Conservation (phyloP, 2,113 vertebrate genomes). For the Sturnira hondurensis region DNA sequence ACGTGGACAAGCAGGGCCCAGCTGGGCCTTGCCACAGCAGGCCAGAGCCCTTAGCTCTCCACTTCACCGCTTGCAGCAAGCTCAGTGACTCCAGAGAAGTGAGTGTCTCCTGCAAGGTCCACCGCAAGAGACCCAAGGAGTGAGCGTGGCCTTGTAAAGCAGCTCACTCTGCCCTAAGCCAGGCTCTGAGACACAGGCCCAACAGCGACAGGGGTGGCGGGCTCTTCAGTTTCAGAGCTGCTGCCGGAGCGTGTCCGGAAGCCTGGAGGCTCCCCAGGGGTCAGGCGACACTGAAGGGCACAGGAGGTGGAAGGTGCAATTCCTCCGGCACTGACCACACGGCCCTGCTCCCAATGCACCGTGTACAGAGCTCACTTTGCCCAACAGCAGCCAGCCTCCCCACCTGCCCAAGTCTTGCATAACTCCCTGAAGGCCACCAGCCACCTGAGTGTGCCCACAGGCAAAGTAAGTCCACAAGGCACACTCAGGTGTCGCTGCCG, state of each 20-base stretch:
- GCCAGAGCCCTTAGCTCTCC: neutral
- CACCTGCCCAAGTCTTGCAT: rapidly evolving
- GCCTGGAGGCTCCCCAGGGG: neutral
- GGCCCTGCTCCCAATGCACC: rapidly evolving
- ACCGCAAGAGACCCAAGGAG: neutral
- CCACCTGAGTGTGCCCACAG: neutral
- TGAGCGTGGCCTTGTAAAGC: neutral
- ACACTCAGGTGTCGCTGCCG: neutral
- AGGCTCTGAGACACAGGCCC: neutral
- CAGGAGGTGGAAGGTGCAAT: neutral
- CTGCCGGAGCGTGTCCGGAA: neutral
- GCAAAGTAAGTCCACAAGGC: neutral
- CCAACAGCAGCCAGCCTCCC: neutral
- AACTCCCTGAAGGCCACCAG: neutral
- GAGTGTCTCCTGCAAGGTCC: neutral
- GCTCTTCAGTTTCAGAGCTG: neutral
- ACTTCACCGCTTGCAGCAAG: neutral
- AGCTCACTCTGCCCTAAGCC: neutral
- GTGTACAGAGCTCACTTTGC: neutral
- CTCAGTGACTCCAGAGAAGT: neutral
- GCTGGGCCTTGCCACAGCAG: neutral
- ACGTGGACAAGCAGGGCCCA: neutral
- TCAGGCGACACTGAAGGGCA: neutral
- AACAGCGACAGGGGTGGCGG: rapidly evolving
- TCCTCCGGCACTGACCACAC: neutral